A percentile compares a stretch with the other conserved stretches of the same genome.
Evolutionary conservation across 2,888 invertebrate genomes (phyloP).

Genomic region (Caenorhabditis drosophilae): DNA sequence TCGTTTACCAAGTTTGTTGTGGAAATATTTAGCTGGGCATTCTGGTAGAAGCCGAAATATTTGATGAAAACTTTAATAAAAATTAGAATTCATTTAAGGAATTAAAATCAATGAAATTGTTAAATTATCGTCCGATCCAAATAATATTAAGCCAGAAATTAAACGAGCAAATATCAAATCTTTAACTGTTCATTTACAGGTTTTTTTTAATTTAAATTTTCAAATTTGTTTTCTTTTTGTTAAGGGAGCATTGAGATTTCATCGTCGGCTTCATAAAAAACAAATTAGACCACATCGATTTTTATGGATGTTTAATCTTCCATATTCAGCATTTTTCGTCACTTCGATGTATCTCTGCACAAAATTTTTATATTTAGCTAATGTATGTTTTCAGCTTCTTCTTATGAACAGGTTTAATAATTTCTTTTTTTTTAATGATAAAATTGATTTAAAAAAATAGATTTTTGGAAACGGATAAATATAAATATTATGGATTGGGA

Average conservation of each 20-base stretch:
- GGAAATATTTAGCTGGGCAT: constrained; percentile 67
- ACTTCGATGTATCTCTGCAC: constrained; percentile 66
- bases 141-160: constrained; percentile 69
- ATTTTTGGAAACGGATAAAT: constrained; percentile 63
- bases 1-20: constrained; percentile 64
- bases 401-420: constrained; percentile 62
- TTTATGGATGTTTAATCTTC: constrained; percentile 65
- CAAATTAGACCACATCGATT: constrained; percentile 65
- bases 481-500: constrained; percentile 65
- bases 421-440: neutral
- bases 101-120: constrained; percentile 67
- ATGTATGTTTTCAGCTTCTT: constrained; percentile 63
- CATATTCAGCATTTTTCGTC: constrained; percentile 68
- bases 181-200: constrained; percentile 64
- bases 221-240: too few species aligned
- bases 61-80: constrained; percentile 3
- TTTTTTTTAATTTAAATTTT: too few species aligned
- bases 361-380: constrained; percentile 66
- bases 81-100: constrained; percentile 38
- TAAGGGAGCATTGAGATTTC: constrained; percentile 68
- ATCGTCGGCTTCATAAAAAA: constrained; percentile 64
- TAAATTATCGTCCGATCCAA: constrained; percentile 67
- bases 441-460: constrained; percentile 13
- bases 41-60: constrained; percentile 52
- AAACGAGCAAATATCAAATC: constrained; percentile 64